Evolutionary conservation across 2,113 vertebrate species (phyloP).

Genomic region (Rhizomys pruinosus): DNA sequence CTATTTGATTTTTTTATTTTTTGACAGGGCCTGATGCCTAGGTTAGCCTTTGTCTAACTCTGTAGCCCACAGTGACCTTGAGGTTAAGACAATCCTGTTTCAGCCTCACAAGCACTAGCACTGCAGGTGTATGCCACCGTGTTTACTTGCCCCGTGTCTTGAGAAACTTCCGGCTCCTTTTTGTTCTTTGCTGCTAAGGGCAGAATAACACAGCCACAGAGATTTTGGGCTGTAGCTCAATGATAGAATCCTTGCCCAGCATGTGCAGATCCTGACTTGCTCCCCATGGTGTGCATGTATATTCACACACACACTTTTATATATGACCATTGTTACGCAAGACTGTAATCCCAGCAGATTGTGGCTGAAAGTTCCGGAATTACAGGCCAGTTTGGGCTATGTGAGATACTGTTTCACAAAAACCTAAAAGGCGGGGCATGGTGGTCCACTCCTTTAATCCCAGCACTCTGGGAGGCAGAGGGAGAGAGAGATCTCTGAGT

Average conservation of each 20-base stretch:
- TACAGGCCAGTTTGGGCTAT: not conserved
- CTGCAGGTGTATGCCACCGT: too few relatives aligned
- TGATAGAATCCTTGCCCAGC: not conserved
- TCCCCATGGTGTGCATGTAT: too few relatives aligned
- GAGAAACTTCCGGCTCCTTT: not conserved
- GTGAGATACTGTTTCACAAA: not conserved
- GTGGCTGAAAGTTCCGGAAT: not conserved
- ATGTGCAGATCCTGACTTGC: not conserved
- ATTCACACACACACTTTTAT: too few relatives aligned
- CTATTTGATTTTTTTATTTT: too few relatives aligned
- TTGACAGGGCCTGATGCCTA: too few relatives aligned
- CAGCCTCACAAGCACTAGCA: not conserved
- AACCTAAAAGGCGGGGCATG: not conserved
- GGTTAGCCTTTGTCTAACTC: not conserved
- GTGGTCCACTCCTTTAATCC: too few relatives aligned
- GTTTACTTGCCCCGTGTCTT: not conserved
- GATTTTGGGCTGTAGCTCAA: not conserved
- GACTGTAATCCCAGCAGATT: not conserved
- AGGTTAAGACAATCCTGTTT: too few relatives aligned
- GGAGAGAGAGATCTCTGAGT: too few relatives aligned
- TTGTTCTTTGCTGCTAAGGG: not conserved
- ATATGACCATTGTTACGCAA: not conserved
- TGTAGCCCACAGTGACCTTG: not conserved
- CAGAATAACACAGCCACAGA: not conserved
- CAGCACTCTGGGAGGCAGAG: too few relatives aligned